A percentile compares a stretch with the other conserved stretches of the same genome.
These are phyloP conservation scores for Bufotes viridis DNA, from an alignment of 2,797 vertebrate species.

Conservation along the genomic window DNA sequence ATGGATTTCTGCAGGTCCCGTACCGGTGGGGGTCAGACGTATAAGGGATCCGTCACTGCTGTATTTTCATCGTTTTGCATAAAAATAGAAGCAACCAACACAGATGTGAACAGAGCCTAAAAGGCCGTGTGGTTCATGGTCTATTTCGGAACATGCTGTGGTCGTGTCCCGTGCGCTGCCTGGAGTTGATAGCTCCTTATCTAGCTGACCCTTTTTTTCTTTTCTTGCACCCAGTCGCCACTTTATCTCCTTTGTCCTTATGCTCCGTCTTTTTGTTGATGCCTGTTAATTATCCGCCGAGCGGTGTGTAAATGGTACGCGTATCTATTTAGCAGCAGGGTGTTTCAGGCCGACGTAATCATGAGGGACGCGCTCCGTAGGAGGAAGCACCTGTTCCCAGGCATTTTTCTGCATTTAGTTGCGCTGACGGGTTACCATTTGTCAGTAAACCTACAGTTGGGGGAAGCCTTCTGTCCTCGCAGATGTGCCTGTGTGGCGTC, in stretches of 20 bases:
- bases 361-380: not conserved
- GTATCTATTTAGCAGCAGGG: not conserved
- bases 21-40: no score
- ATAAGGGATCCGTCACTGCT: no score
- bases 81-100: no score
- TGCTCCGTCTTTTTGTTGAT: not conserved
- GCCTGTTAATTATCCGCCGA: not conserved
- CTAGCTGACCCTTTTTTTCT: constrained; percentile 6
- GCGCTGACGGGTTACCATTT: constrained; percentile 51
- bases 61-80: no score
- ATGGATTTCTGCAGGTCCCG: no score
- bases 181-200: constrained; percentile 37
- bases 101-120: no score
- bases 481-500: constrained; percentile 37
- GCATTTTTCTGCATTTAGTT: constrained; percentile 14
- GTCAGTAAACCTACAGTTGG: constrained; percentile 32
- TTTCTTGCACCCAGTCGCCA: not conserved
- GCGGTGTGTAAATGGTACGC: not conserved
- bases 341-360: not conserved
- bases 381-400: constrained; percentile 47
- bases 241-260: constrained; percentile 30
- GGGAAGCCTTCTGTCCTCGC: constrained; percentile 42
- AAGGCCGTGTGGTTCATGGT: not conserved
- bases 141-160: not conserved
- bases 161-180: constrained; percentile 24